Percentiles rank a stretch among this genome's conserved stretches.
Evolutionary conservation across 2,113 vertebrate genomes (phyloP).

Genomic region (Leptocoma aspasia): DNA sequence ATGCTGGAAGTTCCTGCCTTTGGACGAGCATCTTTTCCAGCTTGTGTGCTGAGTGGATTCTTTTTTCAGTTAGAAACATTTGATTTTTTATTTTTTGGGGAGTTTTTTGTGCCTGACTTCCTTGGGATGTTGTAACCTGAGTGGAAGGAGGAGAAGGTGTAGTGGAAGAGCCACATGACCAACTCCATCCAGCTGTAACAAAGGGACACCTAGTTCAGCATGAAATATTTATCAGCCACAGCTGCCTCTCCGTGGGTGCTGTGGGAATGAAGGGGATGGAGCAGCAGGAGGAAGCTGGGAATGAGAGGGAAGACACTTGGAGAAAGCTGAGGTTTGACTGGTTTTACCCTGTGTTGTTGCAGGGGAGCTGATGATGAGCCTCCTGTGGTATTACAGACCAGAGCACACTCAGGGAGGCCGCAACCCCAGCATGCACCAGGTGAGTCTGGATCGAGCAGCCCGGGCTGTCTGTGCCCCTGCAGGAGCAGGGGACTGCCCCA

Average conservation of each 20-base stretch:
- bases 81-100: not conserved
- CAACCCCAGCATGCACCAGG: slow-evolving; percentile 91
- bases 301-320: accelerated
- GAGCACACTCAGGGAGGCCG: slow-evolving; percentile 97
- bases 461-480: accelerated
- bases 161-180: not conserved
- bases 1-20: not conserved
- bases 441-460: slow-evolving; percentile 56
- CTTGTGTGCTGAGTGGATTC: not conserved
- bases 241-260: not conserved
- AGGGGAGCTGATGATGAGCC: slow-evolving; percentile 99
- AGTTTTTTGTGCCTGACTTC: not conserved
- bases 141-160: not conserved
- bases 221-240: slow-evolving; percentile 27
- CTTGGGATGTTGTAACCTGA: not conserved
- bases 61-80: not conserved
- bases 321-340: not conserved
- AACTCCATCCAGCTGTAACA: not conserved
- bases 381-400: slow-evolving; percentile 98
- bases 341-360: not conserved
- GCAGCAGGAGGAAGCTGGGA: not conserved
- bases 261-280: not conserved
- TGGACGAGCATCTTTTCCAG: not conserved
- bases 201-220: slow-evolving; percentile 11
- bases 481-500: not conserved